These are phyloP conservation scores for Microcebus ravelobensis DNA, from an alignment of 2,113 vertebrate species.

Conservation along the genomic window DNA sequence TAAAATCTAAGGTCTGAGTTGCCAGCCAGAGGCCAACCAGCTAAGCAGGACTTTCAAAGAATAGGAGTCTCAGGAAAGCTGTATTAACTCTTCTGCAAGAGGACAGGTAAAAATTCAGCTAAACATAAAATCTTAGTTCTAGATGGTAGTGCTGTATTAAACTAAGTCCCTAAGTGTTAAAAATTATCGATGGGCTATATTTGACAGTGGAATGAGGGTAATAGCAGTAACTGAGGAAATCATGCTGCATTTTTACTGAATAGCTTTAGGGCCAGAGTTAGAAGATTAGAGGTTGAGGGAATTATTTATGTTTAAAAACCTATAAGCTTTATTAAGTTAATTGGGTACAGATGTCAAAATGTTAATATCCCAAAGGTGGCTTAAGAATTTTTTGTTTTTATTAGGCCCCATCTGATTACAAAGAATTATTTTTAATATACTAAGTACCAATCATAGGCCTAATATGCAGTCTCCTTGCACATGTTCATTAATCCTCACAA, in stretches of 20 bases:
- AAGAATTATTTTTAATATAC: constrained; percentile 3
- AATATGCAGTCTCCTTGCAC: not conserved
- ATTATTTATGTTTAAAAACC: not conserved
- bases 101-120: not conserved
- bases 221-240: not conserved
- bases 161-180: not conserved
- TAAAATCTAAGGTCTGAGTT: not conserved
- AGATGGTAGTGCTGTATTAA: not conserved
- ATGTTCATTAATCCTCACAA: constrained; percentile 11
- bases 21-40: not conserved
- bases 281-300: not conserved
- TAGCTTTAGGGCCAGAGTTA: not conserved
- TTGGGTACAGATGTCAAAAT: not conserved
- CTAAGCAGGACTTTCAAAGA: not conserved
- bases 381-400: constrained; percentile 38
- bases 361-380: not conserved
- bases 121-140: not conserved
- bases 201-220: not conserved
- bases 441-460: not conserved
- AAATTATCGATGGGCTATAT: not conserved
- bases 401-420: not conserved
- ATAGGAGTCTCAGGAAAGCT: not conserved
- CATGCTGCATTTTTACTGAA: constrained; percentile 15
- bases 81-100: not conserved
- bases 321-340: not conserved